A percentile compares a stretch with the other conserved stretches of the same genome.
These are phyloP conservation scores for Amphiduros pacificus DNA, from an alignment of 2,888 invertebrate species.

Conservation along the genomic window DNA sequence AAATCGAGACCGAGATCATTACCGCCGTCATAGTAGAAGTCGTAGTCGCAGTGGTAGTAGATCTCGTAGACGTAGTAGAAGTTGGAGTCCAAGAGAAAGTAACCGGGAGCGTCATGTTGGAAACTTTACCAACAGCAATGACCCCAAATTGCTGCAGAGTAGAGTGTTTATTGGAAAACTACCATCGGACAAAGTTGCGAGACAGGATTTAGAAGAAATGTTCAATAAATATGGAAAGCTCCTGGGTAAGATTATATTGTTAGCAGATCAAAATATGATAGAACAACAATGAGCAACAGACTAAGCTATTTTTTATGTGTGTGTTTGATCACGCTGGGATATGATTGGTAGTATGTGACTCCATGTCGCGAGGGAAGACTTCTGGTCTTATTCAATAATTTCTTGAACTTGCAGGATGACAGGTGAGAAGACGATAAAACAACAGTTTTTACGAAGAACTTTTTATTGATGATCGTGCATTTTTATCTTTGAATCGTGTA, in stretches of 20 bases:
- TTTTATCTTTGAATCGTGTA: too few relatives aligned
- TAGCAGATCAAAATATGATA: neutral
- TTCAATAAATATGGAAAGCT: slow-evolving; percentile 33
- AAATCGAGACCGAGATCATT: neutral
- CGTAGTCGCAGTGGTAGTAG: neutral
- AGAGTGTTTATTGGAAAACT: slow-evolving; percentile 34
- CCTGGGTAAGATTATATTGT: slow-evolving; percentile 21
- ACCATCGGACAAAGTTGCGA: slow-evolving; percentile 16
- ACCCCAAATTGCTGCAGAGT: slow-evolving; percentile 28
- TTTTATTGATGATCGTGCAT: too few relatives aligned
- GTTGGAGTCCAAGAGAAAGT: neutral
- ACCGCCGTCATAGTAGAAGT: neutral
- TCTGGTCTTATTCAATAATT: too few relatives aligned
- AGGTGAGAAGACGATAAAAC: too few relatives aligned
- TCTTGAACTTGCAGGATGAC: too few relatives aligned
- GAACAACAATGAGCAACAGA: too few relatives aligned
- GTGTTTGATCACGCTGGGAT: too few relatives aligned
- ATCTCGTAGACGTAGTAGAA: neutral
- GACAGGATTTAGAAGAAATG: slow-evolving; percentile 23
- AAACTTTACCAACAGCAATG: slow-evolving; percentile 26
- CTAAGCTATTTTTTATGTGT: too few relatives aligned
- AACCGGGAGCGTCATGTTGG: neutral
- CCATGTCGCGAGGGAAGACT: too few relatives aligned
- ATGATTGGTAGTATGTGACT: too few relatives aligned
- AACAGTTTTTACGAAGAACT: too few relatives aligned